Percentiles rank a stretch among this genome's conserved stretches.
Evolutionary conservation across 2,888 invertebrate species (phyloP).

Genomic region (Pogonocherus hispidulus): DNA sequence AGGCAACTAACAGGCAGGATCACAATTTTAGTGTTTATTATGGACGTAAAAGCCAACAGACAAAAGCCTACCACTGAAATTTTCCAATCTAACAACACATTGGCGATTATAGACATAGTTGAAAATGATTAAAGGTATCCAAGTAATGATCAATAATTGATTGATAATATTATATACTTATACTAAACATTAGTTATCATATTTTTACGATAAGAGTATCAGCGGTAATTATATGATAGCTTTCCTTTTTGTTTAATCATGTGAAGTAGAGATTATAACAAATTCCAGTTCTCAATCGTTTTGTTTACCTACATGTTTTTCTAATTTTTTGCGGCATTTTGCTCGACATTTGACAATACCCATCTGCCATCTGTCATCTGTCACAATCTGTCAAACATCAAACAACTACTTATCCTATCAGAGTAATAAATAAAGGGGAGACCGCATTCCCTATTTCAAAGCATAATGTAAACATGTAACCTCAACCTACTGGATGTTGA

Average conservation of each 20-base stretch:
- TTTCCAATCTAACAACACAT: conserved; percentile 46
- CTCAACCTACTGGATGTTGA: no score
- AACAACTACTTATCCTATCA: no score
- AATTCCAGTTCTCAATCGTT: no score
- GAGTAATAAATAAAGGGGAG: no score
- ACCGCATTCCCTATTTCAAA: no score
- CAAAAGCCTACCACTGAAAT: conserved; percentile 46
- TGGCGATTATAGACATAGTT: conserved; percentile 20
- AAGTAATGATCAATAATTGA: conserved; percentile 8
- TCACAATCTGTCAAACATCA: no score
- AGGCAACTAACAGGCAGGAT: conserved; percentile 50
- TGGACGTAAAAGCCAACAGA: conserved; percentile 37
- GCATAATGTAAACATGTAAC: no score
- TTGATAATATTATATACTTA: not conserved
- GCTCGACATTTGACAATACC: no score
- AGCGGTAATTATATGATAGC: not conserved
- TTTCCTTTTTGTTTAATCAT: not conserved
- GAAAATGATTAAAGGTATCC: not conserved
- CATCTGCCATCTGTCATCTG: no score
- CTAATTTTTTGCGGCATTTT: no score
- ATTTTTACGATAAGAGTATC: conserved; percentile 13
- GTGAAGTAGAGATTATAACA: not conserved
- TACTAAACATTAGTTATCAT: conserved; percentile 6
- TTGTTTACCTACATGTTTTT: no score
- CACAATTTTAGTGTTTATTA: conserved; percentile 44